Percentiles rank a stretch among this genome's conserved stretches.
Evolutionary conservation across 2,797 vertebrate genomes (phyloP).

Genomic region (Acrossocheilus wenchowensis): DNA sequence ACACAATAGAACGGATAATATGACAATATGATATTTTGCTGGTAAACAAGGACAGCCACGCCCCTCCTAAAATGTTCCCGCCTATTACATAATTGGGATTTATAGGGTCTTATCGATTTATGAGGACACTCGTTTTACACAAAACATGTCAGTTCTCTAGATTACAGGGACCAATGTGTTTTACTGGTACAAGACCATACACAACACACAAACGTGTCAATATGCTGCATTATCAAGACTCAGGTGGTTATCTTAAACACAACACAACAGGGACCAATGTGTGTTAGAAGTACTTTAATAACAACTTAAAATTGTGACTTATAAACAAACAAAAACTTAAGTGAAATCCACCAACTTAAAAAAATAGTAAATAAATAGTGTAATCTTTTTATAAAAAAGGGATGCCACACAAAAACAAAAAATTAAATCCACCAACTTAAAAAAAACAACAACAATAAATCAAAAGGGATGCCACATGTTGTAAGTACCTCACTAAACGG

Average conservation of each 20-base stretch:
- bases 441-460: too few relatives aligned
- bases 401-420: background rate
- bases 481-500: too few relatives aligned
- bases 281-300: background rate
- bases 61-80: conserved; percentile 5
- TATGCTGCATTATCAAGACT: background rate
- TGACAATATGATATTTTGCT: too few relatives aligned
- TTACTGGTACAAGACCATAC: background rate
- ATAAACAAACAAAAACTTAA: background rate
- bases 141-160: background rate
- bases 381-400: too few relatives aligned
- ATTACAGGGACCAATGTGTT: background rate
- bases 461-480: too few relatives aligned
- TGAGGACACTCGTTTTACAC: background rate
- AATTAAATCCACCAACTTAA: background rate
- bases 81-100: background rate
- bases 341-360: background rate
- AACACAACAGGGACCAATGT: background rate
- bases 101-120: background rate
- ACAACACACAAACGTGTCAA: background rate
- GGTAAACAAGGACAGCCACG: background rate
- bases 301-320: background rate
- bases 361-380: too few relatives aligned
- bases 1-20: too few relatives aligned
- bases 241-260: background rate